Conservation (phyloP, 1,140 invertebrate genomes). For the Phocides pigmalion region DNA sequence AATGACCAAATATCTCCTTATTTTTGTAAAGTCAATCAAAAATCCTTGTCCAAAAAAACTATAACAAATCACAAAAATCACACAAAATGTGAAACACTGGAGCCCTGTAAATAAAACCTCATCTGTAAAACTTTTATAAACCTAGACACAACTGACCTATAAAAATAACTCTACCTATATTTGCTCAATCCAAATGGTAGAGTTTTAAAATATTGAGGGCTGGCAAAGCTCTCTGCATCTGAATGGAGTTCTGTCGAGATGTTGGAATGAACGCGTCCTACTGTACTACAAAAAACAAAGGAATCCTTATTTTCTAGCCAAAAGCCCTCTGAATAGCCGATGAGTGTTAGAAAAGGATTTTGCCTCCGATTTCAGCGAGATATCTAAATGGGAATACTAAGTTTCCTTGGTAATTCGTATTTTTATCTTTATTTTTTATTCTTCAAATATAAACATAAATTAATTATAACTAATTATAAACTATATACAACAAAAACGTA, state of each 20-base stretch:
- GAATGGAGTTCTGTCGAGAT: slow-evolving; percentile 26
- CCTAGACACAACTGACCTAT: background rate
- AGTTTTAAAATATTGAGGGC: slow-evolving; percentile 13
- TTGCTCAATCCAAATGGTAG: background rate
- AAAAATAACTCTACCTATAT: slow-evolving; percentile 2
- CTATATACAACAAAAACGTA: no score
- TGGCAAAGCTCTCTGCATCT: slow-evolving; percentile 12
- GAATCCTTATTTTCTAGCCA: slow-evolving; percentile 30
- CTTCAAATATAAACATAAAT: no score
- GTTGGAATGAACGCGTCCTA: slow-evolving; percentile 3
- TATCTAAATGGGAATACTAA: background rate
- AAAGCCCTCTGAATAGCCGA: slow-evolving; percentile 8
- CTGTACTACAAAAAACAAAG: slow-evolving; percentile 28
- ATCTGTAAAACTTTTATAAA: background rate
- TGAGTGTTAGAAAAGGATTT: slow-evolving; percentile 16
- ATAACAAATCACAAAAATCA: no score
- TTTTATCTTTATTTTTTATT: no score
- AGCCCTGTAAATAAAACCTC: background rate
- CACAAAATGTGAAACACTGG: no score
- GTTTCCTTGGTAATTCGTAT: no score
- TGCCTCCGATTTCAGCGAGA: background rate
- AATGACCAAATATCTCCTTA: no score
- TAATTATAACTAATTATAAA: no score
- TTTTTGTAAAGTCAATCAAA: no score
- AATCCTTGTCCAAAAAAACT: no score